Evolutionary conservation across 92 coral and sea anemone species (phyloP), one percentile per base, ranked within the genome.

Genomic region (Epizoanthus rinbou): DNA sequence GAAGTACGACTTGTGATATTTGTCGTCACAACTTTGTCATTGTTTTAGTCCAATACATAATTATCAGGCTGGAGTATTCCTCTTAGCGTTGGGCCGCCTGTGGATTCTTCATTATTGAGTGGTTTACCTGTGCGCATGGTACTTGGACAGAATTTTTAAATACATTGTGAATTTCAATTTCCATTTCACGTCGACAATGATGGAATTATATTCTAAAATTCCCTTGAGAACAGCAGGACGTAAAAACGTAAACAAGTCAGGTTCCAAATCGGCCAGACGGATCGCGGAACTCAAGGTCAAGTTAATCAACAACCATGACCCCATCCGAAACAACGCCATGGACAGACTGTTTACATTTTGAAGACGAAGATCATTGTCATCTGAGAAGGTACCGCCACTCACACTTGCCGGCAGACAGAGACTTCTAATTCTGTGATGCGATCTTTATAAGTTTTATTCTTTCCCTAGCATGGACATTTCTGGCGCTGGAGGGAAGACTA

Each of bases 401-500:
- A 8, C 54, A 62, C 52, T 41, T 33, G 31, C 66, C 15, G 67
- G 53, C 70, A 41, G 50, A 33, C 31, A 28, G 31, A 28, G 31
- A 28, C 0, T 66, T 37, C 6, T 1, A 37, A n/a, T n/a, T 31
- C 47, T 13, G 39, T 62, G 41, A 22, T 60, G 33, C 15, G 57
- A 63, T 62, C 58, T 78, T 78, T 59, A 62, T 54, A 78, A 39
- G 22, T 39, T 16, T 60, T 60, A 17, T 62, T 60, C 15, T 14
- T 15, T 78, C 65, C 7, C 22, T 69, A 60, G 59, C 59, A 78
- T 78, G 82, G 82, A 78, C 59, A 60, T 60, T 39, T 43, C 72
- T 18, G 85, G 91, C 74, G 84, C 81, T 45, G 89, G 91, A 64
- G 62, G 87, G 50, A 93, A 85, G 84, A 86, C 64, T 56, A 47